Evolutionary conservation across 2,113 vertebrate genomes (phyloP), one percentile per base, ranked within the genome.

Genomic region (Apteryx mantelli): DNA sequence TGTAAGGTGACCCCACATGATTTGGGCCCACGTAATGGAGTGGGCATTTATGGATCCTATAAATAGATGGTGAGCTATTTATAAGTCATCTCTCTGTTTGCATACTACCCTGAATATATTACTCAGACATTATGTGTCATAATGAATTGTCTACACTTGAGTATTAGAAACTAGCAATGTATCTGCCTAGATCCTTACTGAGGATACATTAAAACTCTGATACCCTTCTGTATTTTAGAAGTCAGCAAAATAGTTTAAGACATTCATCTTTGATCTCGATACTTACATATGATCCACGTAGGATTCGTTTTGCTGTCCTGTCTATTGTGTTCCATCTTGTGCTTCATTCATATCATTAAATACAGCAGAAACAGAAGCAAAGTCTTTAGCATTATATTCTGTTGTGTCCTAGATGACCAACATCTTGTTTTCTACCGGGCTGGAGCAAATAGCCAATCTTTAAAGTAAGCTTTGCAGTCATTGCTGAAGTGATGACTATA

Each of bases 61-160:
- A 91, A 95, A 95, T 88, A 96, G 79, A 86, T 34, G 8, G 25
- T 18, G 28, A 83, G 40, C 78, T 95, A 80, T 97, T 93, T 96
- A 89, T 89, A 86, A 96, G 89, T 11, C 25, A 85, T 70, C 2
- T 0, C 32, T 88, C 50, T 83, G 28, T 24, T 83, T 86, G 40
- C 5, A 2, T 80, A 48, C 40, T 85, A 18, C 30, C 38, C 63
- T 82, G 66, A 82, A 87, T 95, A 25, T 77, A 74, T 89, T 80
- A n/a, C 36, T 34, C 85, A 85, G 38, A 38, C 22, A 46, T 58
- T 80, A 24, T 19, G 28, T n/a, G 44, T 56, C 40, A 16, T 63
- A 46, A 19, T 64, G 68, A 84, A 68, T 63, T 92, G 52, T 12
- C 73, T 52, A 34, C 81, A 42, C 24, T 25, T 94, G 24, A 50